Evolutionary conservation across 2,888 invertebrate species (phyloP).

Genomic region (Agapostemon virescens): DNA sequence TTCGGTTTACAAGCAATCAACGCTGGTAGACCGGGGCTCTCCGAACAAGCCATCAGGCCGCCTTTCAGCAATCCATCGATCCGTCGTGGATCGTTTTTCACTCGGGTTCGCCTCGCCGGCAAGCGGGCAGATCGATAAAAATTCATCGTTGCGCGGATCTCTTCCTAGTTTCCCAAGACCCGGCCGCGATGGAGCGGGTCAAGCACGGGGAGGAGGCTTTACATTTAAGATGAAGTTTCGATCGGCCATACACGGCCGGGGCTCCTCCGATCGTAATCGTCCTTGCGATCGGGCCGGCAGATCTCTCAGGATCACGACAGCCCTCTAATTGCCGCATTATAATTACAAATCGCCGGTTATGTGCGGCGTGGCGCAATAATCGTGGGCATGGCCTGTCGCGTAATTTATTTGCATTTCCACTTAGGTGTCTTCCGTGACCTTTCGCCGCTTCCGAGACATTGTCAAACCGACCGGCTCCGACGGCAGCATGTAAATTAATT

Average conservation of each 20-base stretch:
- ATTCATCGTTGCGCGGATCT: conserved; percentile 28
- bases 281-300: conserved; percentile 71
- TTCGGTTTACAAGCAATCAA: conserved; percentile 43
- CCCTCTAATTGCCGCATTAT: conserved; percentile 79
- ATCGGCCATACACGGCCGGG: conserved; percentile 59
- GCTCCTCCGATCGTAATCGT: conserved; percentile 69
- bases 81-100: conserved; percentile 37
- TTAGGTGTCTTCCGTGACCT: conserved; percentile 62
- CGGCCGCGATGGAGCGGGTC: conserved; percentile 59
- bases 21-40: conserved; percentile 2
- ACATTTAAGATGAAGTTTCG: conserved; percentile 72
- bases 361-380: conserved; percentile 62
- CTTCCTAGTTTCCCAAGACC: conserved; percentile 72
- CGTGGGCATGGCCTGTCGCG: conserved; percentile 61
- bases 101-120: conserved; percentile 1
- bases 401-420: conserved; percentile 66
- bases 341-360: conserved; percentile 77
- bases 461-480: conserved; percentile 55
- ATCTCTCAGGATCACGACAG: conserved; percentile 77
- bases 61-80: conserved; percentile 32
- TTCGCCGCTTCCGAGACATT: conserved; percentile 53
- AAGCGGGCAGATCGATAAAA: conserved; percentile 23
- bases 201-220: conserved; percentile 68
- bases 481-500: conserved; percentile 46
- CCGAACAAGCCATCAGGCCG: conserved; percentile 26